Percentiles rank a stretch among this genome's conserved stretches.
Evolutionary conservation across 1,140 invertebrate species (phyloP).

Genomic region (Oryzaephilus surinamensis): DNA sequence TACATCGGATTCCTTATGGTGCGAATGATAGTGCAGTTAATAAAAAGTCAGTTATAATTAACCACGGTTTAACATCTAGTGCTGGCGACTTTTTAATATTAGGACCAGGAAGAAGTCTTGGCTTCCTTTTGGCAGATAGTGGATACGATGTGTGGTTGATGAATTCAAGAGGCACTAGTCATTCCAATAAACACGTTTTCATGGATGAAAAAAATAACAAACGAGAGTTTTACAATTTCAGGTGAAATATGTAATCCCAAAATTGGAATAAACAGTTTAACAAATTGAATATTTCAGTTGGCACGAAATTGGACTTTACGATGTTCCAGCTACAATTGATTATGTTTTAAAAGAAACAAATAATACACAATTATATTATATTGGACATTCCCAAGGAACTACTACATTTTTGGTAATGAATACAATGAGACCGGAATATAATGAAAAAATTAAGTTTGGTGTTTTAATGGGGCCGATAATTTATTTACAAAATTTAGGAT

Average conservation of each 20-base stretch:
- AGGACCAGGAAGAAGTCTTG: conserved; percentile 27
- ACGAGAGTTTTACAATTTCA: conserved; percentile 5
- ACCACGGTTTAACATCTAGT: conserved; percentile 56
- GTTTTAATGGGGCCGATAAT: too few relatives aligned
- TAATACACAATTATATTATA: conserved; percentile 39
- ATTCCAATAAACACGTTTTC: conserved; percentile 44
- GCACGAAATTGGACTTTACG: conserved; percentile 62
- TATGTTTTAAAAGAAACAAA: conserved; percentile 50
- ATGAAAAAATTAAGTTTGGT: conserved; percentile 39
- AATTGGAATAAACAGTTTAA: conserved; percentile 44
- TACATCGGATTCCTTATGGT: conserved; percentile 50
- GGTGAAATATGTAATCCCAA: too few relatives aligned
- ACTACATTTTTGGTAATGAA: conserved; percentile 41
- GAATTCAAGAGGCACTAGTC: conserved; percentile 53
- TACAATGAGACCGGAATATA: conserved; percentile 40
- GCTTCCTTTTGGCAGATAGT: conserved; percentile 48
- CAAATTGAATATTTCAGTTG: conserved; percentile 50
- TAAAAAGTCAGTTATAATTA: conserved; percentile 30
- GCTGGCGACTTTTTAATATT: conserved; percentile 36
- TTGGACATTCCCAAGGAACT: conserved; percentile 47
- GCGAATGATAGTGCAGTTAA: neutral
- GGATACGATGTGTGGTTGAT: conserved; percentile 59
- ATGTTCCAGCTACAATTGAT: conserved; percentile 59
- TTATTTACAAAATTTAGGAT: too few relatives aligned
- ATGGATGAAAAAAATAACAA: conserved; percentile 1